Conservation (phyloP, 2,888 invertebrate species). For the Pardosa pseudoannulata region DNA sequence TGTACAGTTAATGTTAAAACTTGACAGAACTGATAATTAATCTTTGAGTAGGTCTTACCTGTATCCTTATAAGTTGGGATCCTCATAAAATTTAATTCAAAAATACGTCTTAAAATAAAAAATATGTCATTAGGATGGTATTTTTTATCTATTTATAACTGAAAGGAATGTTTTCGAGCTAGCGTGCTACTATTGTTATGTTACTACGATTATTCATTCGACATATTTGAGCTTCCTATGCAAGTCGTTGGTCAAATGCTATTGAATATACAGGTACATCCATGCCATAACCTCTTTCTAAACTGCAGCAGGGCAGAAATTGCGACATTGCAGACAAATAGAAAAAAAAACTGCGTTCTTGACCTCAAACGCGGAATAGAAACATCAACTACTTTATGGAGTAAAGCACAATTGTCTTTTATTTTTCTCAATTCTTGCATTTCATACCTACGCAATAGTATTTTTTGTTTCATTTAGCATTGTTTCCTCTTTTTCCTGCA, state of each 20-base stretch:
- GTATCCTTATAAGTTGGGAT: too few relatives aligned
- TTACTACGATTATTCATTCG: neutral
- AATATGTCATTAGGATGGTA: too few relatives aligned
- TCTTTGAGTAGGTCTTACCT: too few relatives aligned
- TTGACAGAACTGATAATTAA: too few relatives aligned
- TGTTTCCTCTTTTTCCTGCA: too few relatives aligned
- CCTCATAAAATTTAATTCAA: too few relatives aligned
- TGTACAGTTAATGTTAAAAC: too few relatives aligned
- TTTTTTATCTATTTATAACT: too few relatives aligned
- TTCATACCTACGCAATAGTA: neutral
- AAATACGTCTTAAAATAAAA: too few relatives aligned
- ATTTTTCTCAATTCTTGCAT: neutral
- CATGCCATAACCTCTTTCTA: neutral
- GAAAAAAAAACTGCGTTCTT: neutral
- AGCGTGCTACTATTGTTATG: neutral
- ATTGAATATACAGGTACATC: neutral
- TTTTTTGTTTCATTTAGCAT: neutral
- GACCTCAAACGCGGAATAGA: constrained; percentile 8
- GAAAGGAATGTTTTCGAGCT: neutral
- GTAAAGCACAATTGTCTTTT: neutral
- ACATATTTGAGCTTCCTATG: neutral
- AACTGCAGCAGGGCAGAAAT: neutral
- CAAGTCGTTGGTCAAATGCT: neutral
- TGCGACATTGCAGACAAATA: neutral
- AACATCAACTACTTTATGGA: neutral